Base-by-base conservation (phyloP, 2,797 vertebrate genomes). In the Mormyrops attenuatus region DNA sequence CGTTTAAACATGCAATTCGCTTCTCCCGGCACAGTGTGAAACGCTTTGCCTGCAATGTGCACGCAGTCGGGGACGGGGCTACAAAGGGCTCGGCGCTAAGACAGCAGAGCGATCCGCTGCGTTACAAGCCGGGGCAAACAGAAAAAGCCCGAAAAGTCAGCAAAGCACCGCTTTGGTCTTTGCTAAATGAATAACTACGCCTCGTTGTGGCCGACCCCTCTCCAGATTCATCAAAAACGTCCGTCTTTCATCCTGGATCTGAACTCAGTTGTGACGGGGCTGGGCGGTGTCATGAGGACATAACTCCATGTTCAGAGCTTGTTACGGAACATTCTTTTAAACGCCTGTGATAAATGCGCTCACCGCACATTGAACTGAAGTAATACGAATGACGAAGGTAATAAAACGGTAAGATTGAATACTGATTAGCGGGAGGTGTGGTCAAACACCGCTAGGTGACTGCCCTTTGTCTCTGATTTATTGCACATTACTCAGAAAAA, bases 401-500 rank as follows among this genome's bases (percentile, higher is more conserved):
- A 86, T 84, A 50, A 88, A 38, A 89, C 55, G 85, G 44, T 34
- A 26, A 57, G 57, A 87, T 50, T 88, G 89, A 88, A 88, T 90
- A 53, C 73, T 73, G 90, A 92, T 91, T 90, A 89, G 90, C 86
- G 63, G 63, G 34, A 88, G 90, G 91, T 87, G 91, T 92, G 89
- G 89, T 84, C 55, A 15, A 82, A 90, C 89, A 92, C 89, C 80
- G 50, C 90, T 88, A 87, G 85, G 89, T 86, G 91, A 92, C 91
- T 92, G 89, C 88, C 89, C 49, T 87, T 89, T 89, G 90, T 87
- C 84, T 91, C 91, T 95, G 95, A 96, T 95, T 94, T 95, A 95
- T 95, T 88, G 92, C 94, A 95, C 91, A 93, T 95, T 96, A 95
- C 93, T 91, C 91, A 89, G 91, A 95, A 92, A 94, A 95, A 96